These are phyloP conservation scores for Centropristis striata DNA, from an alignment of 2,113 vertebrate genomes.

Conservation along the genomic window DNA sequence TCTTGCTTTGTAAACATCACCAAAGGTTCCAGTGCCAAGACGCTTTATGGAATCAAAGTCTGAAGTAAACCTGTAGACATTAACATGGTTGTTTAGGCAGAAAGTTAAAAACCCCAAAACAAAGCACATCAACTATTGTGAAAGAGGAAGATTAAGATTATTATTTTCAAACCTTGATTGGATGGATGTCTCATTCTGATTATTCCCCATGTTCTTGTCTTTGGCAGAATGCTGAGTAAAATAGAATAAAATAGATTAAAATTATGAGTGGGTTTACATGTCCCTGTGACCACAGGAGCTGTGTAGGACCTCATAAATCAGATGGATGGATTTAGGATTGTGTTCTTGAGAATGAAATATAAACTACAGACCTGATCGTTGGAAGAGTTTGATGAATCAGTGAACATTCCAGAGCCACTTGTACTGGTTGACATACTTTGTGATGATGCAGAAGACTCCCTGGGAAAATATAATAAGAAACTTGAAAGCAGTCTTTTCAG, in stretches of 20 bases:
- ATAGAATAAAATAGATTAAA: background rate
- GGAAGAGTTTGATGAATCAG: conserved; percentile 1
- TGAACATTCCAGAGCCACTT: conserved; percentile 5
- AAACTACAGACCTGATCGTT: conserved; percentile 25
- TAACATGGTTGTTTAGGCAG: background rate
- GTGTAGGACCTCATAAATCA: too few relatives aligned
- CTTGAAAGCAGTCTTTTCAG: background rate
- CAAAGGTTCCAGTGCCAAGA: conserved; percentile 75
- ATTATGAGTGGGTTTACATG: background rate
- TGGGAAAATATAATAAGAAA: background rate
- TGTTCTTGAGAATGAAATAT: background rate
- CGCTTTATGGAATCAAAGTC: conserved; percentile 37
- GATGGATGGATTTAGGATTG: too few relatives aligned
- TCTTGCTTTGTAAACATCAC: conserved; percentile 72
- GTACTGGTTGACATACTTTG: background rate
- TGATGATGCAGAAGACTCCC: background rate
- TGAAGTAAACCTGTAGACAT: conserved; percentile 65
- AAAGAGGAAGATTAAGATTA: background rate
- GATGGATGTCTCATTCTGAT: background rate
- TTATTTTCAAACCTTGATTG: conserved; percentile 24
- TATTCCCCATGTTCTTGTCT: background rate
- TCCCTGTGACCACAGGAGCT: too few relatives aligned
- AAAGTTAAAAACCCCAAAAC: background rate
- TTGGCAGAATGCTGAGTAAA: conserved; percentile 27
- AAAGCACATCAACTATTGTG: background rate